phyloP scores from a whole-genome alignment of 1,140 invertebrate species.

The Amyelois transitella region DNA sequence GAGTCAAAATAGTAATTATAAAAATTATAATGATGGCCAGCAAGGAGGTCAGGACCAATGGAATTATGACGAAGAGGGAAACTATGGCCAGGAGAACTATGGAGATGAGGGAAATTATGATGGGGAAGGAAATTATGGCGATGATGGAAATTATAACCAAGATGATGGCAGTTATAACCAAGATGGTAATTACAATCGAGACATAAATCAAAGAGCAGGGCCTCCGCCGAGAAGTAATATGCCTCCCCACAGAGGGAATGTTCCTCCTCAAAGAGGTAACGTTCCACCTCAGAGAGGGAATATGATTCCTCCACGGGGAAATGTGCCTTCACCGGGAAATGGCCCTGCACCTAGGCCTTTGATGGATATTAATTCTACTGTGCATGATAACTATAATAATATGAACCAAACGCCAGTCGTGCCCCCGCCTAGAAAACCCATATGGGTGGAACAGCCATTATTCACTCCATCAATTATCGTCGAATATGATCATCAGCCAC shows the following conservation, averaged over 20 bases:
- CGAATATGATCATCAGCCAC: slow-evolving; percentile 81
- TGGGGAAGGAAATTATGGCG: neutral
- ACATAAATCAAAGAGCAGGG: neutral
- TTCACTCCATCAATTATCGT: slow-evolving; percentile 78
- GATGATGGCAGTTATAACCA: neutral
- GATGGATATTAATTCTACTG: slow-evolving; percentile 8
- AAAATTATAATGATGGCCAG: neutral
- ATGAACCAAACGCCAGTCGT: slow-evolving; percentile 19
- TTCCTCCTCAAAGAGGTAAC: neutral
- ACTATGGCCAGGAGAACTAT: neutral
- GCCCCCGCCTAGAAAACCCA: slow-evolving; percentile 23
- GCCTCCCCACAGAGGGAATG: neutral
- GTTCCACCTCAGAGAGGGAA: neutral
- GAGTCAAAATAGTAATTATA: slow-evolving; percentile 5
- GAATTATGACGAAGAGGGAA: neutral
- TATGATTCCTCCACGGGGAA: neutral
- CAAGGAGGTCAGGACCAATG: neutral
- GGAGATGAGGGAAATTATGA: neutral
- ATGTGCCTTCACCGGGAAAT: slow-evolving; percentile 6
- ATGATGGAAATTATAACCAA: neutral
- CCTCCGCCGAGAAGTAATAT: neutral
- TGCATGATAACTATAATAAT: slow-evolving; percentile 8
- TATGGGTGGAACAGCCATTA: slow-evolving; percentile 61
- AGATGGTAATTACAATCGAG: neutral
- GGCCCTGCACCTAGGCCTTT: slow-evolving; percentile 6